Evolutionary conservation across 2,888 invertebrate species (phyloP).

Genomic region (Baronia brevicornis): DNA sequence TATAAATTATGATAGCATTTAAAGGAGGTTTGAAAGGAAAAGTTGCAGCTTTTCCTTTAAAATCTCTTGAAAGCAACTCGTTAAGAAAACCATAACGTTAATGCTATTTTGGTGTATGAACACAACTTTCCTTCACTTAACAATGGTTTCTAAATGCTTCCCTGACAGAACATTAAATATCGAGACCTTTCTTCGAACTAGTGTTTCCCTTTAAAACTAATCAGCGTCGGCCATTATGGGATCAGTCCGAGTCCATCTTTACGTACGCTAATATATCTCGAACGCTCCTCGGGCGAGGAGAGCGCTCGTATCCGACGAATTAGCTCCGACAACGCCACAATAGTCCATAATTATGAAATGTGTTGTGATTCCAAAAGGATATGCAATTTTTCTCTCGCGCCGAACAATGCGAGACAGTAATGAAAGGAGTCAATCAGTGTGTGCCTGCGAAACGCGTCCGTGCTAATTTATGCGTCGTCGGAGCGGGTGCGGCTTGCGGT

Average conservation of each 20-base stretch:
- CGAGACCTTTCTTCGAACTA: constrained; percentile 55
- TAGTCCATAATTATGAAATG: constrained; percentile 76
- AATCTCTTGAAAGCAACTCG: too few relatives aligned
- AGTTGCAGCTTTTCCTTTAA: too few relatives aligned
- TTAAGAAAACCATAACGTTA: constrained; percentile 1
- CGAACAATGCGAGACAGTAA: constrained; percentile 68
- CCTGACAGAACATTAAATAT: constrained; percentile 43
- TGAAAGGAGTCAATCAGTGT: constrained; percentile 74
- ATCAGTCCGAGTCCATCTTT: constrained; percentile 39
- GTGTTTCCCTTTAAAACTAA: constrained; percentile 65
- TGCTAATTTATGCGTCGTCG: constrained; percentile 62
- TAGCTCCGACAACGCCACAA: constrained; percentile 66
- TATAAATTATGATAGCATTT: too few relatives aligned
- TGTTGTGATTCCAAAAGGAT: constrained; percentile 66
- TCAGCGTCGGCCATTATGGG: constrained; percentile 56
- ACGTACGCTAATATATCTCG: constrained; percentile 53
- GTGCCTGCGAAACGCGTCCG: constrained; percentile 59
- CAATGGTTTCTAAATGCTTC: constrained; percentile 21
- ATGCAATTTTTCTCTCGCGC: constrained; percentile 61
- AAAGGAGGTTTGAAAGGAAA: too few relatives aligned
- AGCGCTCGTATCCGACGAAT: constrained; percentile 51
- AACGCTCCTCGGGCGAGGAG: constrained; percentile 43
- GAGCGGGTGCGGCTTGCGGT: constrained; percentile 28
- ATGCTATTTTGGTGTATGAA: not conserved
- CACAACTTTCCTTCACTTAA: constrained; percentile 9